Conservation (phyloP, 2,888 invertebrate species). For the Agrilus cyanescens region DNA sequence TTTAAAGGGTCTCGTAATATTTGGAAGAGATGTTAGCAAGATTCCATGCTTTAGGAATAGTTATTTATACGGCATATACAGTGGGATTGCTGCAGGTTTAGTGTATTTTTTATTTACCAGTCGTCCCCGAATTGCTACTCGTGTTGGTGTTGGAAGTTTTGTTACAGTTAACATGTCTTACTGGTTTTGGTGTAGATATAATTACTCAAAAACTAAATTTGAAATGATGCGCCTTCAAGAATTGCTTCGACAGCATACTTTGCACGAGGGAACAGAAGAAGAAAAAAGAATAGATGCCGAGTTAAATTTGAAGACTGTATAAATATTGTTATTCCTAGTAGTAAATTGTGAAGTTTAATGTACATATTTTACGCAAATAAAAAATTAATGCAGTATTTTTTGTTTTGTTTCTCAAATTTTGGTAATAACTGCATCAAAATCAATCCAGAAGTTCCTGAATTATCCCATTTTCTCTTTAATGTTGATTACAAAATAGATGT, state of each 20-base stretch:
- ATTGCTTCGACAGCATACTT: slow-evolving; percentile 46
- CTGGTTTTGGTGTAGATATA: slow-evolving; percentile 60
- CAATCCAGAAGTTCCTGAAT: too few species aligned
- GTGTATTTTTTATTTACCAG: slow-evolving; percentile 65
- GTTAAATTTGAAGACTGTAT: slow-evolving; percentile 6
- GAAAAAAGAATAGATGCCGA: slow-evolving; percentile 38
- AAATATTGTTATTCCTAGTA: slow-evolving; percentile 1
- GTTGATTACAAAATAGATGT: too few species aligned
- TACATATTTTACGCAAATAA: too few species aligned
- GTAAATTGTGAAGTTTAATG: too few species aligned
- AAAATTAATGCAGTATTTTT: too few species aligned
- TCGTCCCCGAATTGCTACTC: slow-evolving; percentile 46
- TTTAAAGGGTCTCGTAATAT: slow-evolving; percentile 46
- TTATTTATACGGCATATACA: slow-evolving; percentile 59
- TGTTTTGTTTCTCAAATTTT: too few species aligned
- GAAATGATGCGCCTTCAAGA: slow-evolving; percentile 50
- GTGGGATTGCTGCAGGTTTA: slow-evolving; percentile 57
- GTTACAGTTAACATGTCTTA: slow-evolving; percentile 51
- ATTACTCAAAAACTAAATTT: slow-evolving; percentile 54
- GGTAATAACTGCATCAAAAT: too few species aligned
- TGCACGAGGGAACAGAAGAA: slow-evolving; percentile 50
- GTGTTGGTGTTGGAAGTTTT: slow-evolving; percentile 56
- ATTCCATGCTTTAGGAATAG: slow-evolving; percentile 74
- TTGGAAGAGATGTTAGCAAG: slow-evolving; percentile 60
- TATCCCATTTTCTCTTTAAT: too few species aligned